Evolutionary conservation across 2,797 vertebrate species (phyloP), one percentile per base, ranked within the genome.

Genomic region (Pempheris klunzingeri): DNA sequence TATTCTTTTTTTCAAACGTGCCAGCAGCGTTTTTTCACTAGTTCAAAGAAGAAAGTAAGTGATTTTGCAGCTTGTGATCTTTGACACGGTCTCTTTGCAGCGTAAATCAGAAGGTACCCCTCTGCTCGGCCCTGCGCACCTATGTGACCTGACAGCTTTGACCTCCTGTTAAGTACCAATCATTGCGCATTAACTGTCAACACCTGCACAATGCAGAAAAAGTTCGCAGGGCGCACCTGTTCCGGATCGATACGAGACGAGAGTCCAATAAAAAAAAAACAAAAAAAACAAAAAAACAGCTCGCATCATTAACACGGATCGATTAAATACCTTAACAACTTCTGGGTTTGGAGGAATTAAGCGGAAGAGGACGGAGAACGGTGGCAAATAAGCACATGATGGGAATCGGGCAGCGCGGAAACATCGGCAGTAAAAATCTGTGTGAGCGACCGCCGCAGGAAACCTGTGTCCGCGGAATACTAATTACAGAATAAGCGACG

Each of bases 381-480:
- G 60, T 59, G 74, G 38, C 5, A 34, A 65, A 80, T 14, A 11
- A 55, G 58, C 57, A 24, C 69, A 65, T 70, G 71, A 82, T 58
- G 71, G 32, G 69, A 59, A 61, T 28, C 69, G 34, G 41, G 61
- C 80, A 65, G 67, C 58, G 50, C n/a, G 71, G 55, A 76, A 60
- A 71, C 76, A 71, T 53, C 67, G 85, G 71, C 87, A 74, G 79
- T 78, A 78, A 85, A 79, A 82, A 87, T 77, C 79, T 71, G 78
- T 30, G 82, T 84, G 77, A 82, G 88, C 82, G 82, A 87, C 81
- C 91, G 90, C 94, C 84, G 94, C 94, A 93, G 92, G 86, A 88
- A 83, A 81, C 80, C 82, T 34, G 79, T 87, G 87, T 90, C 89
- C 84, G 24, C 66, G 74, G 96, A 94, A 96, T 95, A 93, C 95